Evolutionary conservation across 2,797 vertebrate genomes (phyloP).

Genomic region (Oreortyx pictus): DNA sequence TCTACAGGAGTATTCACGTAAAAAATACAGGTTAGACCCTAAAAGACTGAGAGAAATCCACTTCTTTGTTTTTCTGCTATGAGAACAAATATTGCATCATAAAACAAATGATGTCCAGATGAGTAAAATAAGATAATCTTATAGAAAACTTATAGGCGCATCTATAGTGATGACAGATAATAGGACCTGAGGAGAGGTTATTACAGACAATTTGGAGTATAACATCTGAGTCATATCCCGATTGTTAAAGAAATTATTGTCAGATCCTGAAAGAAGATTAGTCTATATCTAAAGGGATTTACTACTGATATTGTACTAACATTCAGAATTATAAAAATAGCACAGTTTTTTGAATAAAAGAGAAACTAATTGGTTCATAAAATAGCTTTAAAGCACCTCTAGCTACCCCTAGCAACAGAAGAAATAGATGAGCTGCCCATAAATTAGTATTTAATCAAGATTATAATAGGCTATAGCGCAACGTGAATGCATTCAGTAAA

Average conservation of each 20-base stretch:
- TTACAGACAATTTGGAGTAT: conserved; percentile 17
- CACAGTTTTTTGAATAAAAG: background rate
- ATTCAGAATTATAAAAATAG: background rate
- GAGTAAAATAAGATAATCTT: conserved; percentile 17
- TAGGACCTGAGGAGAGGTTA: background rate
- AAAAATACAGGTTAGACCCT: conserved; percentile 1
- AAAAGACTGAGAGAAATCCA: background rate
- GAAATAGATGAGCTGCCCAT: background rate
- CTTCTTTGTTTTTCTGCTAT: background rate
- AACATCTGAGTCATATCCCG: background rate
- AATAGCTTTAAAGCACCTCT: background rate
- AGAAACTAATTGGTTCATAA: background rate
- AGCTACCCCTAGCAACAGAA: background rate
- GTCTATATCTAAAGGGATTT: background rate
- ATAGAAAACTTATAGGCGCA: background rate
- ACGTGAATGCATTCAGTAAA: background rate
- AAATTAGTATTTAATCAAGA: background rate
- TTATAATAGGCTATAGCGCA: background rate
- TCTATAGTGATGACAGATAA: conserved; percentile 18
- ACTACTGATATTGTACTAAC: background rate
- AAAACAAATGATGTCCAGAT: conserved; percentile 25
- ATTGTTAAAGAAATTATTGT: conserved; percentile 23
- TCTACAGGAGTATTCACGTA: background rate
- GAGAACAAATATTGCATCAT: conserved; percentile 31
- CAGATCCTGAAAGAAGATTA: conserved; percentile 3